phyloP scores from a whole-genome alignment of 2,113 vertebrate genomes.

The Catharus fuscescens region DNA sequence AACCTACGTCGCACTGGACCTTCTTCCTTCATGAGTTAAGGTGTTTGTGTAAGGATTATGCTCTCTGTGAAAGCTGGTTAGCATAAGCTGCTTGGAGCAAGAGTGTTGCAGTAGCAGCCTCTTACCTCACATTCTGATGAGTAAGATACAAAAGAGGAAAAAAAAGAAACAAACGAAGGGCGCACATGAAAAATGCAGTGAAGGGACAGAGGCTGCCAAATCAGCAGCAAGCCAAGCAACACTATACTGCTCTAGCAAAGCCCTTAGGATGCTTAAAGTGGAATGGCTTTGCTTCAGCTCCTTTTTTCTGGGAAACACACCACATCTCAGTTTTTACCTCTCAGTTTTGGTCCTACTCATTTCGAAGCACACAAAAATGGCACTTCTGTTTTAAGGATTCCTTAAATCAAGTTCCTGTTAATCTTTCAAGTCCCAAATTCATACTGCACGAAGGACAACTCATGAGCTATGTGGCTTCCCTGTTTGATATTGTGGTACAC shows the following conservation, averaged over 20 bases:
- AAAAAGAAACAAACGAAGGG: conserved; percentile 72
- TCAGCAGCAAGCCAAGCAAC: conserved; percentile 71
- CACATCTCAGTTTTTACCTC: not conserved
- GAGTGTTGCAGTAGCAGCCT: conserved; percentile 72
- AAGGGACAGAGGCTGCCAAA: conserved; percentile 69
- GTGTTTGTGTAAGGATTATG: conserved; percentile 69
- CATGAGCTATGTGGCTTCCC: not conserved
- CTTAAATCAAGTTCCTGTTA: not conserved
- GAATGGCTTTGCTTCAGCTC: not conserved
- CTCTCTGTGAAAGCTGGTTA: conserved; percentile 75
- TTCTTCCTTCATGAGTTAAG: conserved; percentile 91
- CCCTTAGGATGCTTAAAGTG: conserved; percentile 25
- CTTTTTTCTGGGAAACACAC: not conserved
- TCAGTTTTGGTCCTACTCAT: not conserved
- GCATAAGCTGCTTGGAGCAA: conserved; percentile 72
- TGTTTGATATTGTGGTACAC: fast-evolving
- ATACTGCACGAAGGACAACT: not conserved
- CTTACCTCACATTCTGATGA: conserved; percentile 76
- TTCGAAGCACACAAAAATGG: conserved; percentile 31
- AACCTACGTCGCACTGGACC: conserved; percentile 87
- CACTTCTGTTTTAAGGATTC: not conserved
- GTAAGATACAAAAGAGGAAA: conserved; percentile 59
- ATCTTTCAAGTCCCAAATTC: not conserved
- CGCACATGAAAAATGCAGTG: conserved; percentile 69
- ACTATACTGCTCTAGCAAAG: not conserved